Base-by-base conservation (phyloP, 2,888 invertebrate genomes). In the Cephus runcator region DNA sequence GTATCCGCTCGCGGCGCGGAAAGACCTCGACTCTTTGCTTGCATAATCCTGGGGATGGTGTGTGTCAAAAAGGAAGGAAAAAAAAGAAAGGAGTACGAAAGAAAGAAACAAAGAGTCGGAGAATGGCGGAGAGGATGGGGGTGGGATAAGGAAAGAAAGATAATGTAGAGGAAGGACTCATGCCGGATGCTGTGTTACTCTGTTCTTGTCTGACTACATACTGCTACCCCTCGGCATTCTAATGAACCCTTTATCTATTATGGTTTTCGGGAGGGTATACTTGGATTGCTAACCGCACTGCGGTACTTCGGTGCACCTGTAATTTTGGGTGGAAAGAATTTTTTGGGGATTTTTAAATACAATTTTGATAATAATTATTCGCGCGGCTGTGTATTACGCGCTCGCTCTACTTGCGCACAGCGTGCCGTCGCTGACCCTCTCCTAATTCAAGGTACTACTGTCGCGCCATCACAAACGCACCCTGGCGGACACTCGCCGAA, bases 1-100 rank as follows among this genome's bases (percentile, higher is more conserved):
- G 85, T 83, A 83, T 87, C 81, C 81, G 81, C 82, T 80, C 80
- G 81, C 81, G 81, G 73, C 82, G 79, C 80, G 81, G 80, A 82
- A 83, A 84, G 87, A 84, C 83, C 84, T 82, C 79, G 82, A 77
- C 81, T 85, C 82, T 81, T 83, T 86, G 83, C 84, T 81, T 81
- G 69, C 73, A 40, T 74, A 74, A 74, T 74, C 6, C 74, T 74
- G 74, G 30, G 74, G 74, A 74, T 56, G 56, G 56, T 56, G 71
- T 71, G 34, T 71, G 31, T 33, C 31, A 30, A 71, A 71, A 34
- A 71, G 30, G 56, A 56, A 56, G 23, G 15, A 23, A 23, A 56
- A 56, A 23, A 23, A 9, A 23, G 56, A 56, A 56, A 56, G 23
- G 9, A 23, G 56, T 56, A 56, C 56, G 56, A 56, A 56, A 56